Evolutionary conservation across 1,140 invertebrate species (phyloP), one percentile per base, ranked within the genome.

Genomic region (Psilanteris sp.): DNA sequence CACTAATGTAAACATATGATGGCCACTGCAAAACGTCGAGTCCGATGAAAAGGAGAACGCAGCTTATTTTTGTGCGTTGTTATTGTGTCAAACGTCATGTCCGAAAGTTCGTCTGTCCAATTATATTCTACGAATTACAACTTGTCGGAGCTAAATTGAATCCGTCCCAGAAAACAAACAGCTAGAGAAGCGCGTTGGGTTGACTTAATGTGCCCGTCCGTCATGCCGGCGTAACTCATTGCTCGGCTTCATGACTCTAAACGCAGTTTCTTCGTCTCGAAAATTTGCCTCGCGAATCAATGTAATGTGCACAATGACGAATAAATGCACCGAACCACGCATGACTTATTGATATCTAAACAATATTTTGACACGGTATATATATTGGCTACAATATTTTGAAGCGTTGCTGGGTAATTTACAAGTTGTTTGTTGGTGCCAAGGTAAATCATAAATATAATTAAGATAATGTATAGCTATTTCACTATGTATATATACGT

Each of bases 151-250:
- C 82, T 79, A 84, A 87, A 87, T 85, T 87, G 84, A 87, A 87
- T 86, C 71, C 74, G 79, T 77, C 78, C 81, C 68, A 85, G 80
- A 83, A 80, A 86, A 85, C 81, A 84, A 87, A 84, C 84, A 82
- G 55, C 78, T 78, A 78, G 79, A 78, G 78, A 78, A 68, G 43
- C 59, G 43, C 59, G 61, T 41, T 61, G 64, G 67, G 73, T 83
- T 80, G 77, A 81, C 81, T 85, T 83, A 83, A 85, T 79, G 77
- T 70, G 64, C 73, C 79, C 82, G 83, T 85, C 85, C 80, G 78
- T 83, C 81, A 83, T 62, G 72, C 29, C 77, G 64, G 50, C 59
- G 70, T 76, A 66, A 75, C 57, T 66, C 64, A 61, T 64, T 77
- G 72, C 68, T 64, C 34, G 39, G 77, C 79, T 62, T 77, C 73